Evolutionary conservation across 1,140 invertebrate genomes (phyloP).

Genomic region (Sminthurinus signatus): DNA sequence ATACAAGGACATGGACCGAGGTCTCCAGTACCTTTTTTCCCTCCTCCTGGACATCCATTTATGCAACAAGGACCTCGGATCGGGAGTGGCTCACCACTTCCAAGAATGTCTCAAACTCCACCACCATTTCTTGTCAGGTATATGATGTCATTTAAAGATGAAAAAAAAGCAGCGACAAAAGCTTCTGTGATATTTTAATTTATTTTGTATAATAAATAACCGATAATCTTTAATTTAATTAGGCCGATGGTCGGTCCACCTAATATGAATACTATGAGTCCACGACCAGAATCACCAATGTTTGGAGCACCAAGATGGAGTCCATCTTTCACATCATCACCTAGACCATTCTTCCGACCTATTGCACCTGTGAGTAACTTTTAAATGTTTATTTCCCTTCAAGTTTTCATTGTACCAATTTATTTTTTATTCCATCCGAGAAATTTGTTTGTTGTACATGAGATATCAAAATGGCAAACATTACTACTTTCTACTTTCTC

Average conservation of each 20-base stretch:
- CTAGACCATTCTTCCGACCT: conserved; percentile 32
- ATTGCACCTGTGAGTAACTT: conserved; percentile 32
- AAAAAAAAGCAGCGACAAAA: too few relatives aligned
- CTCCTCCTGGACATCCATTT: neutral
- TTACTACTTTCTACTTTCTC: too few relatives aligned
- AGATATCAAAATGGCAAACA: too few relatives aligned
- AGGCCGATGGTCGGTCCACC: conserved; percentile 27
- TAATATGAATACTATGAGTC: too few relatives aligned
- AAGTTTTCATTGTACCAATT: too few relatives aligned
- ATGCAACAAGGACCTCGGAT: neutral
- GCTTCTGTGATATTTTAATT: neutral
- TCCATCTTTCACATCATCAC: conserved; percentile 24
- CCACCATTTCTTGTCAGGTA: conserved; percentile 38
- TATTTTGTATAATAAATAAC: too few relatives aligned
- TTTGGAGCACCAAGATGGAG: conserved; percentile 29
- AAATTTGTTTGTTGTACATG: too few relatives aligned
- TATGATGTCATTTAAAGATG: too few relatives aligned
- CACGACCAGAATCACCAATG: conserved; percentile 19
- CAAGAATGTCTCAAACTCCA: conserved; percentile 30
- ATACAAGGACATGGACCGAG: too few relatives aligned
- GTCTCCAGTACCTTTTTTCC: too few relatives aligned
- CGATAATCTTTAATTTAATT: neutral
- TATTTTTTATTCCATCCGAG: too few relatives aligned
- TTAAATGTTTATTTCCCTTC: too few relatives aligned
- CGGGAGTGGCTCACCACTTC: neutral